Base-by-base conservation (phyloP, 2,888 invertebrate genomes). In the Physocephala rufipes region DNA sequence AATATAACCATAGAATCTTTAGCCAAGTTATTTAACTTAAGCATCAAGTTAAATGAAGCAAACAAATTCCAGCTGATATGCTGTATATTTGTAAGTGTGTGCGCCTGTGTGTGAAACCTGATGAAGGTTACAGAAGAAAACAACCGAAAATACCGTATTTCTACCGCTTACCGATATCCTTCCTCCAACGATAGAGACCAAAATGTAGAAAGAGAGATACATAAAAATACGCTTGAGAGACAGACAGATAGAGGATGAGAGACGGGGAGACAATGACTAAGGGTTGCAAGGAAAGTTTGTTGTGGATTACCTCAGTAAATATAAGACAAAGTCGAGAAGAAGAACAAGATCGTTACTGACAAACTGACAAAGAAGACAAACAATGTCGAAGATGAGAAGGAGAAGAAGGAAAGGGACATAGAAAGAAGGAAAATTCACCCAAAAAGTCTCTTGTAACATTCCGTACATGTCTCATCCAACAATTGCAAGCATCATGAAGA, bases 1-100 rank as follows among this genome's bases (percentile, higher is more conserved):
- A 58, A 58, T 28, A 28, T 58, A 58, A 63, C 55, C 49, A 47
- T 21, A 30, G 68, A 28, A 61, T 77, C 76, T 77, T 78, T 79
- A 58, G 26, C 58, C 58, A 28, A 79, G 78, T 78, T 79, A 81
- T 78, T 79, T 80, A 78, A 77, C 77, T 78, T 77, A 75, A 78
- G 77, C 76, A 75, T 75, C 74, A 76, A 76, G 78, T 75, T 77
- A 78, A 76, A 78, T 77, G 26, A 58, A 28, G 58, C 58, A 58
- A 58, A 58, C 58, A 28, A 58, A 58, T 28, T 16, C 58, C 26
- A 28, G 58, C 58, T 58, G 28, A 58, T n/a, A n/a, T 13, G 49
- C n/a, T 58, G 36, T 69, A 21, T 30, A 21, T 61, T 15, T 51
- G 30, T 21, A n/a, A 26, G 43, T 47, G 28, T 2, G 36, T 26